Evolutionary conservation across 1,140 invertebrate species (phyloP).

Genomic region (Heliconius himera): DNA sequence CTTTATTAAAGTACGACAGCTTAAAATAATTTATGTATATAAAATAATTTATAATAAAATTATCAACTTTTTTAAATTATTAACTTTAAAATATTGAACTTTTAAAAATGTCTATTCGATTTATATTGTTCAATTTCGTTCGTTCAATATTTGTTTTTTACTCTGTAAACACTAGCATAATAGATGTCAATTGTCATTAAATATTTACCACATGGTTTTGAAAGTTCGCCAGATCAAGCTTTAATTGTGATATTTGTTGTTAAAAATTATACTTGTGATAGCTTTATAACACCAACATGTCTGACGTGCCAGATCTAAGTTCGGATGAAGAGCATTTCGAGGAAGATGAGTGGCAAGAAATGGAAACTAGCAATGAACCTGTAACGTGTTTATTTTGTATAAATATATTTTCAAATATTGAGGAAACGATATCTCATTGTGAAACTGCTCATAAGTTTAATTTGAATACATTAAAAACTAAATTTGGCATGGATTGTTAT

Average conservation of each 20-base stretch:
- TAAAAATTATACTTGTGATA: not conserved
- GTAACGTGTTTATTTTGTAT: constrained; percentile 84
- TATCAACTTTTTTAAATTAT: not conserved
- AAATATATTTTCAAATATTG: constrained; percentile 77
- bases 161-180: constrained; percentile 16
- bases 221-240: constrained; percentile 9
- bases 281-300: constrained; percentile 51
- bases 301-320: constrained; percentile 77
- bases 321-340: constrained; percentile 74
- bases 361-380: constrained; percentile 65
- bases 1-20: not conserved
- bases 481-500: constrained; percentile 90
- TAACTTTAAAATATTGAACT: not conserved
- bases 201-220: constrained; percentile 54
- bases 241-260: constrained; percentile 1
- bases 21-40: not conserved
- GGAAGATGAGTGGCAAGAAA: constrained; percentile 81
- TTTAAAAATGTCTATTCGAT: not conserved
- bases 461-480: constrained; percentile 85
- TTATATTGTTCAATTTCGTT: constrained; percentile 18
- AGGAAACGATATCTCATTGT: constrained; percentile 83
- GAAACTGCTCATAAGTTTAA: constrained; percentile 86
- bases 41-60: too few species aligned
- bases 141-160: constrained; percentile 17
- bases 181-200: constrained; percentile 35